Percentiles rank a stretch among this genome's conserved stretches.
Conservation (phyloP, 64 coral and sea anemone species). For the Porites australiensis region DNA sequence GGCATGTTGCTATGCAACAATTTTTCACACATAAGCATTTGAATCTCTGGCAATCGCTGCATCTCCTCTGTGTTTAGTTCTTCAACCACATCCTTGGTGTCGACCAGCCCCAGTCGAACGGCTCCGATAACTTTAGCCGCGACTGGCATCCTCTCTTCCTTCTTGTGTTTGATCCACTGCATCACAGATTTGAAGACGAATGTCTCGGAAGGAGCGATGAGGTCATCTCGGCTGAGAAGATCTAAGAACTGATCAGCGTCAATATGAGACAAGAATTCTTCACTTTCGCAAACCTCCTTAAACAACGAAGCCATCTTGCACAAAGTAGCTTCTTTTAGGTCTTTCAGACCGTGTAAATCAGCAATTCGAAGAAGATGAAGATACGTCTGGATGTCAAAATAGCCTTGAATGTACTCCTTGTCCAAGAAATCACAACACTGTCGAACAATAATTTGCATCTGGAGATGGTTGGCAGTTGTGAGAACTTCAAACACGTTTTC, state of each 20-base stretch:
- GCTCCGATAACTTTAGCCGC: too few species aligned
- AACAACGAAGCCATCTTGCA: neutral
- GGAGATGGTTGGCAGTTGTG: neutral
- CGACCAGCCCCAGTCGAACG: too few species aligned
- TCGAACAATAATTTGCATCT: neutral
- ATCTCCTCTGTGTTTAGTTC: too few species aligned
- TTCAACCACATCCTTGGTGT: too few species aligned
- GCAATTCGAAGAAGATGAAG: neutral
- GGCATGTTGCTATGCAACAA: too few species aligned
- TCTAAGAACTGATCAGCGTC: neutral
- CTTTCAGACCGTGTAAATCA: neutral
- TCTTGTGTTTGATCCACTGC: conserved; percentile 28
- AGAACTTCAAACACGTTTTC: conserved; percentile 6
- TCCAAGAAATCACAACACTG: neutral
- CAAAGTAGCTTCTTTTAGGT: neutral
- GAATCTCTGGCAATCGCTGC: too few species aligned
- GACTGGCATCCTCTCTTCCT: too few species aligned
- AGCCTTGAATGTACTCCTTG: neutral
- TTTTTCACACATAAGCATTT: too few species aligned
- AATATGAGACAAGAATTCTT: neutral
- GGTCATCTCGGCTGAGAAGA: conserved; percentile 18
- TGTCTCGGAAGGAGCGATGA: conserved; percentile 23
- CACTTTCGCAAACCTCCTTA: conserved; percentile 7
- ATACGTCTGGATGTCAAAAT: neutral
- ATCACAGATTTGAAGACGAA: conserved; percentile 30